Evolutionary conservation across 2,888 invertebrate genomes (phyloP), one percentile per base, ranked within the genome.

Genomic region (Oxyteleia sp.): DNA sequence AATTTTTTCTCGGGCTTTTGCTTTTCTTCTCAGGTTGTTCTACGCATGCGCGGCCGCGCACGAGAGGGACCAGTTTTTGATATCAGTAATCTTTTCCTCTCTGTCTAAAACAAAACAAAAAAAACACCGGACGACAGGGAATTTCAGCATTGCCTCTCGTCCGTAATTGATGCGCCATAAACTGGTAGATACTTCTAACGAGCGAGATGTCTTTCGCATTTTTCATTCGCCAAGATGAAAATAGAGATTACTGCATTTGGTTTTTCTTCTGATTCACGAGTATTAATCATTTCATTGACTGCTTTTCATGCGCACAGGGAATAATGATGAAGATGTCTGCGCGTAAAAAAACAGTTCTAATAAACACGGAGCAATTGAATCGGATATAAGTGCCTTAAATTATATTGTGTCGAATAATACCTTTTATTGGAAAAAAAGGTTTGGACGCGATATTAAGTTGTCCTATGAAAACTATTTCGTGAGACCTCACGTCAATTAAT

Each of bases 21-120:
- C 84, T 84, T 82, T 80, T 38, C 26, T 71, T 15, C 80, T 51
- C 35, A 72, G 76, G 84, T 76, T 63, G 61, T 63, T 32, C 69
- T 29, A 59, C 72, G 80, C 76, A 84, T 75, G 66, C 45, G 53
- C 66, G 66, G 18, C n/a, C 18, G 61, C 29, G 59, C 72, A 66
- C 15, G 35, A 57, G 59, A 72, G 53, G 49, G 63, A 64, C 69
- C 53, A 59, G 20, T 51, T n/a, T 69, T 61, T 51, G 29, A 41
- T 20, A 38, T 53, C 18, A 32, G 8, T 32, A 53, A 32, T 15
- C 16, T 57, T 47, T 20, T 53, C 51, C n/a, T n/a, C 18, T 11
- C 18, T 38, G 8, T 10, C 23, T 38, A 47, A 59, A 49, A 13
- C 18, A 4, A n/a, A n/a, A n/a, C n/a, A 23, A n/a, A 20, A 18